phyloP scores from a whole-genome alignment of 2,888 invertebrate species.

The Chaetogeoica ovagalla region DNA sequence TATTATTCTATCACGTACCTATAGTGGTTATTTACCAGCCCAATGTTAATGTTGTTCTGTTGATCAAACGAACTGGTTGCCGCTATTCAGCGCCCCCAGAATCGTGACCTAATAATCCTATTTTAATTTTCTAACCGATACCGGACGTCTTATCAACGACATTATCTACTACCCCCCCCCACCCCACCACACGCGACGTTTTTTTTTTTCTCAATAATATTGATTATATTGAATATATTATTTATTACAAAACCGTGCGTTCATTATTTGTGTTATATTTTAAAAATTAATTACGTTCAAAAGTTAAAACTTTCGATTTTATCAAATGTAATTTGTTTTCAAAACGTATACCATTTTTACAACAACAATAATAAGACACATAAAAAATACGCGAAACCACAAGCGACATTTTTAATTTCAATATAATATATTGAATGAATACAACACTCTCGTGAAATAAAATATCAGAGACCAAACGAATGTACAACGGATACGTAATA shows the following conservation, averaged over 20 bases:
- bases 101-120: constrained; percentile 49
- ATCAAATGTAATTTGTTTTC: background rate
- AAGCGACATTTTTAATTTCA: too few species aligned
- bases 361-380: too few species aligned
- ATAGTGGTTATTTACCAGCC: constrained; percentile 49
- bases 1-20: constrained; percentile 45
- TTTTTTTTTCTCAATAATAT: background rate
- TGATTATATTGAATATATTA: too few species aligned
- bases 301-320: background rate
- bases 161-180: too few species aligned
- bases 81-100: constrained; percentile 30
- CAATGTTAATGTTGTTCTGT: constrained; percentile 48
- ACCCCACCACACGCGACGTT: background rate
- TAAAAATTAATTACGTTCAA: background rate
- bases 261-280: background rate
- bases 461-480: too few species aligned
- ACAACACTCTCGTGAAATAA: background rate
- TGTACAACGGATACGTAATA: background rate
- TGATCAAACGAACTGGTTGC: constrained; percentile 50
- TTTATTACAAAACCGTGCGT: background rate
- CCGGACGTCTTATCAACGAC: constrained; percentile 25
- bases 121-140: constrained; percentile 18
- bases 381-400: background rate
- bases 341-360: too few species aligned
- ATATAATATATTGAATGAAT: background rate